These are phyloP conservation scores for Clarias platycephalus DNA, from an alignment of 2,797 vertebrate genomes.

Conservation along the genomic window DNA sequence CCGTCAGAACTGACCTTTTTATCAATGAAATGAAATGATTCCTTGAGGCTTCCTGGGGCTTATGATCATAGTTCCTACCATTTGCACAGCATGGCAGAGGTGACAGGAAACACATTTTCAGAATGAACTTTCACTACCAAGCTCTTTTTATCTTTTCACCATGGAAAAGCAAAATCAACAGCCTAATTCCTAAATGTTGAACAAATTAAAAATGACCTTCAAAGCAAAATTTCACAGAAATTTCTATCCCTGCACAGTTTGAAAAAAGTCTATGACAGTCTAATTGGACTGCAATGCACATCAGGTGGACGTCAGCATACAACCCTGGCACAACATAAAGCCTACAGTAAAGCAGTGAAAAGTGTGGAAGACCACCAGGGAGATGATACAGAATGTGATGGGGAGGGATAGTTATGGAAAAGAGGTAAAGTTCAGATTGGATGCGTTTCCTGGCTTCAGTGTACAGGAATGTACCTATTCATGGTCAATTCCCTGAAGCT, in stretches of 20 bases:
- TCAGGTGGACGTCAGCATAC: background rate
- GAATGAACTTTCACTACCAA: background rate
- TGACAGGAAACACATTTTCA: conserved; percentile 5
- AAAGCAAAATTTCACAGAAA: background rate
- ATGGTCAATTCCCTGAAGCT: background rate
- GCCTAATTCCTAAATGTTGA: conserved; percentile 13
- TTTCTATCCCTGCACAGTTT: background rate
- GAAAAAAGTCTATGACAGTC: background rate
- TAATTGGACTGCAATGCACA: background rate
- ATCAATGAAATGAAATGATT: conserved; percentile 26
- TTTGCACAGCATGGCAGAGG: conserved; percentile 9
- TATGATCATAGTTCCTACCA: conserved; percentile 1
- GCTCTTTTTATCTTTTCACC: background rate
- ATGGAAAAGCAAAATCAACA: background rate
- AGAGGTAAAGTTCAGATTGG: conserved; percentile 20
- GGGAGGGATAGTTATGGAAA: background rate
- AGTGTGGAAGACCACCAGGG: conserved; percentile 9
- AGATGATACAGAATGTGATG: conserved; percentile 15
- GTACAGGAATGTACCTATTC: background rate
- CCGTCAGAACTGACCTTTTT: conserved; percentile 19
- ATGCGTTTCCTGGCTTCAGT: background rate
- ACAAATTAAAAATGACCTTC: conserved; percentile 12
- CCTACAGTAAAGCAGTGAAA: conserved; percentile 43
- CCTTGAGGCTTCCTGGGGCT: conserved; percentile 15
- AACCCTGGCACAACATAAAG: conserved; percentile 29